Evolutionary conservation across 2,888 invertebrate species (phyloP), one percentile per base, ranked within the genome.

Genomic region (Macaria liturata): DNA sequence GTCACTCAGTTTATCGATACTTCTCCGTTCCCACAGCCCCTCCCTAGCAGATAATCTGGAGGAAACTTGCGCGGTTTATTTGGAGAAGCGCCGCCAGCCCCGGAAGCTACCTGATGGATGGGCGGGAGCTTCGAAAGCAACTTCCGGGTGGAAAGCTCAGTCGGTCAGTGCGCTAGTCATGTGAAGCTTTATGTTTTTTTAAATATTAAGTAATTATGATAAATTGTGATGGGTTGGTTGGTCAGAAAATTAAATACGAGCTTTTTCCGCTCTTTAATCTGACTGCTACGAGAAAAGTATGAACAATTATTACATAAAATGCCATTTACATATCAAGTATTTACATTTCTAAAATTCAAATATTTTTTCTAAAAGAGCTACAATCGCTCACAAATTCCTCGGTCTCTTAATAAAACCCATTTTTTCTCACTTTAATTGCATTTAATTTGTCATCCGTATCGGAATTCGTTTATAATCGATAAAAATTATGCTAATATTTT

Each of bases 381-480:
- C n/a, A n/a, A n/a, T n/a, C n/a, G n/a, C 7, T 37, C 1, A 37
- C 5, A 7, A 34, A 34, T 37, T 37, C 34, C 34, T 6, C 34
- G 34, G 20, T 20, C 20, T 20, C 34, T 5, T n/a, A 45, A 20
- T 34, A 40, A 7, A 9, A 32, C 40, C 31, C 32, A 34, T 51
- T 45, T 30, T 37, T 8, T 43, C 3, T 44, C 32, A 37, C 5
- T 44, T 42, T 54, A 34, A 50, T 58, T 50, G 71, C 70, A 71
- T 76, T 78, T 77, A 81, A 88, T 88, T 86, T 87, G 87, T 88
- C 84, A 87, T 72, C 74, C 86, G 75, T 78, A 73, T 73, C 86
- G 45, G 34, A 32, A 45, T 45, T 51, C 62, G 81, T 81, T 82
- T 75, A 53, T 55, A 65, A 56, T 59, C 72, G 69, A 61, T 64